Base-by-base conservation (phyloP, 2,888 invertebrate species). In the Orgyia antiqua region DNA sequence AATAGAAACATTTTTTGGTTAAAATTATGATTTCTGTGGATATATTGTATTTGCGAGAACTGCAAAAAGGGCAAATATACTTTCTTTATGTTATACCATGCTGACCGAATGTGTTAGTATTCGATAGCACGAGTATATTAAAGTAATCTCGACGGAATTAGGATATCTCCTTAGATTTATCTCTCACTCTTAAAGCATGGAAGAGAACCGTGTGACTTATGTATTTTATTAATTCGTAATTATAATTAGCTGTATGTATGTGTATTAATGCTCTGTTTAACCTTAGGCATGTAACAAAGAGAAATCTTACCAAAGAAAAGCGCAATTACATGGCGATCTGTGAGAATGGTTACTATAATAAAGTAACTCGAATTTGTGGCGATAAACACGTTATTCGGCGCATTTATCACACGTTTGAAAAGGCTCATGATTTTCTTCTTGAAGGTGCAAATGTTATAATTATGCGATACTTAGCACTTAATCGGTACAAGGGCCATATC, bases 371-470 rank as follows among this genome's bases (percentile, higher is more conserved):
- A 24, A 67, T 68, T 25, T 86, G 87, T 46, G 86, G 80, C 1
- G 74, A 80, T 1, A 69, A 78, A 21, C 67, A 75, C 35, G 58
- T 76, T 23, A 72, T 79, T 15, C 82, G 87, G 38, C 76, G 84
- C 27, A 73, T 79, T 35, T 87, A 89, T 49, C 87, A 90, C 54
- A 66, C 80, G 18, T 79, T 88, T 29, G 70, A 74, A 23, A 75
- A 71, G 12, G 74, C 87, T n/a, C 70, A 67, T 29, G 69, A 87
- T 46, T 79, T 90, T 37, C 65, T 91, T 28, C 79, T 89, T n/a
- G 91, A 91, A 75, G 91, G 90, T 17, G 87, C 89, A 5, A 90
- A 88, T 64, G 72, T 91, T 36, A 60, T 91, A 8, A 60, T 91
- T 10, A 70, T 90, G 64, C 77, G 91, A 41, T 91, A 89, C 56